Base-by-base conservation (phyloP, 2,113 vertebrate genomes). In the Peucedramus taeniatus region DNA sequence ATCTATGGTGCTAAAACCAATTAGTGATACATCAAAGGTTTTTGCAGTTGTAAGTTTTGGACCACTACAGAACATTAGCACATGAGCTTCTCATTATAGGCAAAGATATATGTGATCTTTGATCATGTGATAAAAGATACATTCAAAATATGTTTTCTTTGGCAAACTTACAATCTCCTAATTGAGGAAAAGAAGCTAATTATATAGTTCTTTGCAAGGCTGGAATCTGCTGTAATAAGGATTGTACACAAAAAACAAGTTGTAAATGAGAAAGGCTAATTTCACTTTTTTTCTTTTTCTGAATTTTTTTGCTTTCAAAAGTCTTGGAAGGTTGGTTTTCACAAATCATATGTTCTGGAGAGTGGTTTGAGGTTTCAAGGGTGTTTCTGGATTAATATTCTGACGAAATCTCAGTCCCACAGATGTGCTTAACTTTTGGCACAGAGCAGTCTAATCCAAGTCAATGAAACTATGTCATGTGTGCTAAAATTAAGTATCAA, bases 1-100 rank as follows among this genome's bases (percentile, higher is more conserved):
- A 98, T 98, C 94, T 90, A 83, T 92, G 70, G 96, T 98, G 96
- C 92, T 98, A 98, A 98, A 97, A 97, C 94, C 94, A 97, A 97
- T 97, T 98, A 98, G 93, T 94, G 94, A 93, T 74, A 94, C 87
- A 97, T 97, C 94, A 97, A 98, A 96, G 75, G 56, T 59, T 94
- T 96, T 91, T 95, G 49, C 91, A 96, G 94, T 97, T 94, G 97
- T 89, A 96, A 96, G 94, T 89, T 97, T 97, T 96, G 96, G 96
- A 91, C 88, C 88, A 93, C 87, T 95, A 93, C 51, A 74, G 90
- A 96, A 96, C 27, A 79, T 94, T 97, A 96, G 59, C 66, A 72
- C 82, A 97, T 86, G 66, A 94, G 79, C 9, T 79, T 44, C 96
- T 97, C 96, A 94, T 97, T 93, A 74, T 60, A 76, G 57, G 83